phyloP scores from a whole-genome alignment of 35 echinoderm and acorn worm genomes.

The Ophioderma brevispina region DNA sequence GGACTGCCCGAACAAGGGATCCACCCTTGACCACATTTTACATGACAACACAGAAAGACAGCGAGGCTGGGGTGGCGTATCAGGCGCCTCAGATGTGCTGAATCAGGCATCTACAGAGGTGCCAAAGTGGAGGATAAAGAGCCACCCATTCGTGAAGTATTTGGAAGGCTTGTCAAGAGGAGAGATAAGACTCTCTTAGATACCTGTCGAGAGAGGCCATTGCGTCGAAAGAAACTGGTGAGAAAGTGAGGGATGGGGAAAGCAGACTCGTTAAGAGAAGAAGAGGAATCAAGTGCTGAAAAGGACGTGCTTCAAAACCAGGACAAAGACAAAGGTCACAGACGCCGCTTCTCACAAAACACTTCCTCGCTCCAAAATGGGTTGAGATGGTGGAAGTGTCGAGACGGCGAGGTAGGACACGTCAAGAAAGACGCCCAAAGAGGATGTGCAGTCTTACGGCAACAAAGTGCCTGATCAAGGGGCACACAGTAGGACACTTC shows the following conservation, averaged over 20 bases:
- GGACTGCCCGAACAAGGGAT: too few species aligned
- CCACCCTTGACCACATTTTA: too few species aligned
- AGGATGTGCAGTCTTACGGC: too few species aligned
- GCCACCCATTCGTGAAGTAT: too few species aligned
- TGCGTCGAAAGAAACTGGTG: neutral
- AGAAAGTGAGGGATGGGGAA: too few species aligned
- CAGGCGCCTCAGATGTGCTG: too few species aligned
- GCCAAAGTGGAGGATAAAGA: too few species aligned
- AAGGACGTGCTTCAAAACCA: neutral
- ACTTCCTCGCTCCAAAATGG: neutral
- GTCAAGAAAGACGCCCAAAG: neutral
- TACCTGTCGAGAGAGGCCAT: neutral
- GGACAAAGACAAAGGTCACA: neutral
- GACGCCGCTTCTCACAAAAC: neutral
- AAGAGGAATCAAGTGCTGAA: neutral
- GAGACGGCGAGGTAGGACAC: neutral
- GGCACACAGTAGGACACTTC: neutral
- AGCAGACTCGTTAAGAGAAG: neutral
- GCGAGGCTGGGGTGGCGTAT: too few species aligned
- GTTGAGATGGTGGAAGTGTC: neutral
- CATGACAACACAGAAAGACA: too few species aligned
- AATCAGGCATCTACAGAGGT: too few species aligned
- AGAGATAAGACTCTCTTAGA: neutral
- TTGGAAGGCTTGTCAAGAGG: too few species aligned
- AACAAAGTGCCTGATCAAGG: neutral